Conservation (phyloP, 2,113 vertebrate genomes). For the Todiramphus saurophagus region DNA sequence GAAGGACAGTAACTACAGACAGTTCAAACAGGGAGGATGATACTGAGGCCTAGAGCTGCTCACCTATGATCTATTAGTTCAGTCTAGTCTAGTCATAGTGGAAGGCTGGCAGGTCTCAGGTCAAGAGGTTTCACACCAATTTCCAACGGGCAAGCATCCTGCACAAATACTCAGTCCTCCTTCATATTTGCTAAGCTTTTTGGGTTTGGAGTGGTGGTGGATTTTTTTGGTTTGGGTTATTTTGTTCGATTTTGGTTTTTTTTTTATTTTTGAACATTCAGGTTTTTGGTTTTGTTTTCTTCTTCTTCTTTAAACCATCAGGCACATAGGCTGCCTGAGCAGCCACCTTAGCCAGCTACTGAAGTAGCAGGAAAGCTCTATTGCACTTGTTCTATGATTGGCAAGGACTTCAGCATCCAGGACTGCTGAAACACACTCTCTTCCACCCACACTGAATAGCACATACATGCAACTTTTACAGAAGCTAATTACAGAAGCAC, state of each 20-base stretch:
- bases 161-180: background rate
- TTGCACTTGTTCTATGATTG: background rate
- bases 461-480: background rate
- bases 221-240: background rate
- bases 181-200: background rate
- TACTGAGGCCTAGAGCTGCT: background rate
- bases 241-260: background rate
- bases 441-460: fast-evolving
- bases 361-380: background rate
- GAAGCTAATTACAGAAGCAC: background rate
- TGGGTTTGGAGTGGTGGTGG: fast-evolving
- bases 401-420: background rate
- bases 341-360: background rate
- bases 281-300: background rate
- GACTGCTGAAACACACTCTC: background rate
- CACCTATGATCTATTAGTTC: background rate
- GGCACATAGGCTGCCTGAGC: background rate
- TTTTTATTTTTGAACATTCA: background rate
- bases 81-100: background rate
- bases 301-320: background rate
- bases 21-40: background rate
- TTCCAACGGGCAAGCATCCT: background rate
- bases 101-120: background rate
- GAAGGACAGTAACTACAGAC: background rate
- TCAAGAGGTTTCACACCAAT: background rate